phyloP scores from a whole-genome alignment of 2,888 invertebrate genomes.

The Lydus trimaculatus region DNA sequence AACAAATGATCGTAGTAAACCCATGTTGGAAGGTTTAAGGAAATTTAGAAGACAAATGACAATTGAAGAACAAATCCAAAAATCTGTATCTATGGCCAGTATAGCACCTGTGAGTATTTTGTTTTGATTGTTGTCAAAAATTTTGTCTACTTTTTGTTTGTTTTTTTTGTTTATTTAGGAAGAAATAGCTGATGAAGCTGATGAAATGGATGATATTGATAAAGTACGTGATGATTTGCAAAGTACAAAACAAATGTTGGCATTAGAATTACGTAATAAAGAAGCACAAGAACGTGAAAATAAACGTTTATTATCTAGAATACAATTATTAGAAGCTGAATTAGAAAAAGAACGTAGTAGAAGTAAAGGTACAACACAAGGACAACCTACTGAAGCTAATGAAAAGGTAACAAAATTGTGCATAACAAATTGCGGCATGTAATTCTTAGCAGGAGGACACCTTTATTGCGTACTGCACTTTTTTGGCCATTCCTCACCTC shows the following conservation, averaged over 20 bases:
- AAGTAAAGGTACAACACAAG: conserved; percentile 35
- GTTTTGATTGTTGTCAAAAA: background rate
- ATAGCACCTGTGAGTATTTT: conserved; percentile 60
- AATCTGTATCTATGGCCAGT: conserved; percentile 75
- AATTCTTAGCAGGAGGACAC: too few relatives aligned
- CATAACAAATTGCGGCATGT: too few relatives aligned
- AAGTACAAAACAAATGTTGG: conserved; percentile 89
- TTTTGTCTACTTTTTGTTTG: too few relatives aligned
- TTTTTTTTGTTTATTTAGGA: conserved; percentile 41
- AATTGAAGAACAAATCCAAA: conserved; percentile 87
- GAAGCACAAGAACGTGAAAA: conserved; percentile 82
- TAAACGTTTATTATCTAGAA: conserved; percentile 79
- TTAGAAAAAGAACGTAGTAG: conserved; percentile 72
- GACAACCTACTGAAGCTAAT: conserved; percentile 45
- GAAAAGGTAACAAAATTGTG: conserved; percentile 42
- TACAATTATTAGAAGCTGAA: conserved; percentile 83
- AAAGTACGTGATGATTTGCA: conserved; percentile 89
- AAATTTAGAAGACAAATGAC: conserved; percentile 91
- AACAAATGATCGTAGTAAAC: conserved; percentile 87
- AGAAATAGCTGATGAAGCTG: conserved; percentile 66
- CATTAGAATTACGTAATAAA: conserved; percentile 83
- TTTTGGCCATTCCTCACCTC: too few relatives aligned
- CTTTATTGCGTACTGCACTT: too few relatives aligned
- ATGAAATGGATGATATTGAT: conserved; percentile 92
- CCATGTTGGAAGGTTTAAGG: conserved; percentile 80